Evolutionary conservation across 2,113 vertebrate species (phyloP), one percentile per base, ranked within the genome.

Genomic region (Hippocampus zosterae): DNA sequence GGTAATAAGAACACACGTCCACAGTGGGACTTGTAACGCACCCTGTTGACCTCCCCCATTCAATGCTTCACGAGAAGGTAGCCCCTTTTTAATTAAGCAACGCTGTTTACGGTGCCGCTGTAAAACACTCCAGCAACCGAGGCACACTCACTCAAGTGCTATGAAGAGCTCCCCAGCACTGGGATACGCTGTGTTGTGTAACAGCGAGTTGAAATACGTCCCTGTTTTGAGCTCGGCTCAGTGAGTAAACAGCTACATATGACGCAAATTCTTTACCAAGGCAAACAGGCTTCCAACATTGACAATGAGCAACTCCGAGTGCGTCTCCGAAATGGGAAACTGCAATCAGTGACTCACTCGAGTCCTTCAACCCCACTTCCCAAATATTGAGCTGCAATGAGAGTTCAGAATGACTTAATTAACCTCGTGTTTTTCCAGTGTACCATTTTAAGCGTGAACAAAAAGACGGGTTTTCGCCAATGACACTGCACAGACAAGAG

Each of bases 1-100:
- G 16, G 27, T 44, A 50, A 27, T 62, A 4, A 1, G 12, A 62
- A 33, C 57, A 33, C 29, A 33, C 40, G 25, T 55, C 37, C 37
- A 71, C 69, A 63, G 71, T 70, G 48, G 66, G 73, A 74, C 73
- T 70, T 68, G 57, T 66, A 75, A 78, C 40, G 59, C 48, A 68
- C 56, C 33, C 37, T 48, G 27, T 64, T 64, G 46, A 42, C 12
- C 44, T 15, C 19, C 5, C 7, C 4, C 5, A 59, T 44, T 73
- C 57, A 44, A 27, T 67, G 62, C 73, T 29, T 71, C 64, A 65
- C 44, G 48, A 68, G 29, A 73, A 37, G 64, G 0, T 25, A 40
- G 16, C 60, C 53, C 73, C 56, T 62, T 70, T 67, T 79, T 70
- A 70, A 74, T 69, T 68, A 73, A 48, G 27, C 56, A 21, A 55